Evolutionary conservation across 2,113 vertebrate genomes (phyloP).

Genomic region (Pluvianellus socialis): DNA sequence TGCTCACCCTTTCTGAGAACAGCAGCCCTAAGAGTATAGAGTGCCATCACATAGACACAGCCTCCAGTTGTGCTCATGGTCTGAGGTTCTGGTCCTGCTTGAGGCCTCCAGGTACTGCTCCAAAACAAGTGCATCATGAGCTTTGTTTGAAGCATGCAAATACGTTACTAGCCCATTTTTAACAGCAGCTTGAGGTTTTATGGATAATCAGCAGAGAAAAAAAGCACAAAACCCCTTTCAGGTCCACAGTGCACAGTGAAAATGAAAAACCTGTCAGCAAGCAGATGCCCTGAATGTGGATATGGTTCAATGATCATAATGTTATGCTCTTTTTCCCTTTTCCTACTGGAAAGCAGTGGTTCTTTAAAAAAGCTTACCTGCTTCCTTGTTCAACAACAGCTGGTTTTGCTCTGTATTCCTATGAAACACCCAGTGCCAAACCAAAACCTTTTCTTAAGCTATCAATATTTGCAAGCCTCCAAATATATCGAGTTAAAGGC

Average conservation of each 20-base stretch:
- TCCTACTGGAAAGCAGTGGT: not conserved
- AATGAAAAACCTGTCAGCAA: not conserved
- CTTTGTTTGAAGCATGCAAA: not conserved
- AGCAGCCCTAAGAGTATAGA: not conserved
- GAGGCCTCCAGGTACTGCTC: not conserved
- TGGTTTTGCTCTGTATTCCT: not conserved
- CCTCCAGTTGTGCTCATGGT: not conserved
- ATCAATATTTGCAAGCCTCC: not conserved
- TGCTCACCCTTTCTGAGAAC: not conserved
- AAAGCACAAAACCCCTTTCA: not conserved
- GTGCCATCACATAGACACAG: not conserved
- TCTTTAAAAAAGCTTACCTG: not conserved
- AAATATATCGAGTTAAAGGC: constrained; percentile 28
- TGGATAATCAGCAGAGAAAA: not conserved
- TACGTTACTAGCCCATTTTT: not conserved
- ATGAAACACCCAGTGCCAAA: not conserved
- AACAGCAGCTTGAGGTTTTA: not conserved
- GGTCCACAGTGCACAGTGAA: not conserved
- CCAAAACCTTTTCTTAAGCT: not conserved
- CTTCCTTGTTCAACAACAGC: not conserved
- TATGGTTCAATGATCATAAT: not conserved
- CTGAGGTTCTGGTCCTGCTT: not conserved
- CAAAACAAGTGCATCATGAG: not conserved
- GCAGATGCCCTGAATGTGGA: not conserved
- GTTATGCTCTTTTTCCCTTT: not conserved